Conservation (phyloP, 2,113 vertebrate species). For the Herpailurus yagouaroundi region DNA sequence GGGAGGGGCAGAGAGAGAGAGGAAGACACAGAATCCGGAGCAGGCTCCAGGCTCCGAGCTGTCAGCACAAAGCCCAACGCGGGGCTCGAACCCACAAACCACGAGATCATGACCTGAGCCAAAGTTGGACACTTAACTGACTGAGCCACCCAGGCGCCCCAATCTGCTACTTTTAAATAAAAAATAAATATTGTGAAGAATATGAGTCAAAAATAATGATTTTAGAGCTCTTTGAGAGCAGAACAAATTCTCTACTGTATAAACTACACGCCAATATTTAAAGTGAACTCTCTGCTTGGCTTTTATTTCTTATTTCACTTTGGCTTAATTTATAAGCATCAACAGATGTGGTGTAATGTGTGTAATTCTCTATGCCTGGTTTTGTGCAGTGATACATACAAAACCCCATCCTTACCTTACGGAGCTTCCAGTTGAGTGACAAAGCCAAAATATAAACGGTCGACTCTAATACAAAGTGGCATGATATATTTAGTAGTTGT, state of each 20-base stretch:
- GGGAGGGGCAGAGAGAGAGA: no score
- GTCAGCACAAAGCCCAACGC: no score
- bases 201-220: not conserved
- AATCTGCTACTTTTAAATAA: conserved; percentile 27
- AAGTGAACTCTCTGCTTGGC: not conserved
- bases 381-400: not conserved
- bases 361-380: not conserved
- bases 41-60: no score
- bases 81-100: no score
- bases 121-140: no score
- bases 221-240: not conserved
- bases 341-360: not conserved
- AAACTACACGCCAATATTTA: not conserved
- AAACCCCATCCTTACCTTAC: not conserved
- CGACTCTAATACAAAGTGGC: not conserved
- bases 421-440: not conserved
- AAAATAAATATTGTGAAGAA: not conserved
- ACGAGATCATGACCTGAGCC: no score
- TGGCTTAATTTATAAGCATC: not conserved
- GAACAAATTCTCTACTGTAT: not conserved
- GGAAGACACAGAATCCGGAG: no score
- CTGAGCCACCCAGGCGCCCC: no score
- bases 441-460: not conserved
- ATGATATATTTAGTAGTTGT: not conserved
- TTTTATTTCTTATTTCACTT: not conserved